phyloP scores from a whole-genome alignment of 2,797 vertebrate genomes.

The Tauraco hartlaubi region DNA sequence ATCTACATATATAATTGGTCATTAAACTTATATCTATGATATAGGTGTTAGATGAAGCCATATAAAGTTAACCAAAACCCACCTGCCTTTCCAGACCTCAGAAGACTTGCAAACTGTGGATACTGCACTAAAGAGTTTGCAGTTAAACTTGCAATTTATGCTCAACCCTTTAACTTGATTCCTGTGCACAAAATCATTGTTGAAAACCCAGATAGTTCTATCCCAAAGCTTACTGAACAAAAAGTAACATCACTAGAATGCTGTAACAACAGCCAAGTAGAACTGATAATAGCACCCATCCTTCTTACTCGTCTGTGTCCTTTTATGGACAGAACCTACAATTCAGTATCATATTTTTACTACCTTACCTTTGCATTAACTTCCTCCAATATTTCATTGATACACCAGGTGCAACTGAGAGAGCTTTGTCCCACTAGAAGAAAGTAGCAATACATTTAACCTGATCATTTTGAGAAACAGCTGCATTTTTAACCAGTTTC shows the following conservation, averaged over 20 bases:
- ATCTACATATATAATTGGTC: not conserved
- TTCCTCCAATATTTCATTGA: conserved; percentile 98
- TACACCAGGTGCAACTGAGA: conserved; percentile 94
- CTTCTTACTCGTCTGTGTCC: not conserved
- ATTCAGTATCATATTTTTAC: not conserved
- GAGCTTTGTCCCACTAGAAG: conserved; percentile 95
- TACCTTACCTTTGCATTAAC: conserved; percentile 92
- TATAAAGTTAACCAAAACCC: not conserved
- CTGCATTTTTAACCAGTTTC: not conserved
- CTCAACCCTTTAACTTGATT: not conserved
- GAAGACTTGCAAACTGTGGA: not conserved
- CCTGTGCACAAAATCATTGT: not conserved
- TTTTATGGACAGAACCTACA: not conserved
- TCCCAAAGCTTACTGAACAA: not conserved
- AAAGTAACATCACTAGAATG: not conserved
- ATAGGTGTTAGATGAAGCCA: not conserved
- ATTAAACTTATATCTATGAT: not conserved
- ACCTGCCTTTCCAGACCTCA: not conserved
- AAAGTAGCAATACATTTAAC: not conserved
- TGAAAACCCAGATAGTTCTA: not conserved
- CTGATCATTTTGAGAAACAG: not conserved
- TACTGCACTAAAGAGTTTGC: not conserved
- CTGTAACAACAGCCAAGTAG: not conserved
- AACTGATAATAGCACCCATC: not conserved
- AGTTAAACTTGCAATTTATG: not conserved